Base-by-base conservation (phyloP, 2,888 invertebrate genomes). In the Leptothorax acervorum region DNA sequence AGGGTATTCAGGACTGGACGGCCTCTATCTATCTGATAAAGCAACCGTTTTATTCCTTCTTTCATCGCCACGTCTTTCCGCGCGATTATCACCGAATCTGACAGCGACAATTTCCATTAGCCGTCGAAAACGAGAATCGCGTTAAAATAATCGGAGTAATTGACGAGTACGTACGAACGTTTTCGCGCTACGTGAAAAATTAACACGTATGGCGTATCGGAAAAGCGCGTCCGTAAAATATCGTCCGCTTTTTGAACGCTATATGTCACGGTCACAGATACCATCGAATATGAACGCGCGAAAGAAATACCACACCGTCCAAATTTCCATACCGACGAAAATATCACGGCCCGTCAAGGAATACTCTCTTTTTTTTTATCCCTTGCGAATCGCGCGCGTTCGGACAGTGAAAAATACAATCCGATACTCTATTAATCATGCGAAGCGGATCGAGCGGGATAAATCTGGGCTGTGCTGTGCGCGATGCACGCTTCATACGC, bases 361-460 rank as follows among this genome's bases (percentile, higher is more conserved):
- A 28, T 62, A 9, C 11, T 35, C 35, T n/a, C 23, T 75, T 15
- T 70, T 63, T 28, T 18, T 48, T 9, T 60, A 39, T 45, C 12
- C 48, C 55, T 9, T 18, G 45, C 55, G 63, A 15, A 39, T 5
- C 15, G 23, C 45, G 53, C 39, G 9, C 60, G 60, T 18, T 60
- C 39, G 79, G 60, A 81, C 79, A 60, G 74, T 73, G 79, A 81
- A 81, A 60, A 81, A 81, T 81, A 81, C 60, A 73, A 74, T 81
- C 60, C 79, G 48, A 60, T 48, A 73, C 60, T 73, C 79, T 73
- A 81, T 81, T 74, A 73, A 73, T 81, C 79, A 81, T 74, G 53
- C 78, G 63, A 82, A 78, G 53, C 45, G 63, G 53, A 82, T 65
- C 82, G 82, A 65, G 23, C 51, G 31, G 51, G 63, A 78, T 82